These are phyloP conservation scores for Pammene fasciana DNA, from an alignment of 2,888 invertebrate species.

Conservation along the genomic window DNA sequence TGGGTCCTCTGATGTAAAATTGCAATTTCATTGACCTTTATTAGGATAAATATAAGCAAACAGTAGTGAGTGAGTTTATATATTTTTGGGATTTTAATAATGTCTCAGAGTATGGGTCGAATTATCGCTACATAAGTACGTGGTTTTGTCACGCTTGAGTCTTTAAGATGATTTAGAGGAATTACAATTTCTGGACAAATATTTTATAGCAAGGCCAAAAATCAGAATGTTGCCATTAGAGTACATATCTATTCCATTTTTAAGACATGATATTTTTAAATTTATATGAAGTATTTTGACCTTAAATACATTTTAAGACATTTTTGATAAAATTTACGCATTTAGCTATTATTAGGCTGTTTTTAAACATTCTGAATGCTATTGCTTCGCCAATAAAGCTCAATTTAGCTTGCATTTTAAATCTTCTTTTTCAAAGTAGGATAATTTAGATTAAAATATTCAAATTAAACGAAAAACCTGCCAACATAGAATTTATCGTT, in stretches of 20 bases:
- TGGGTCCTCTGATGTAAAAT: no score
- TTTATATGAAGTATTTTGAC: slow-evolving; percentile 3
- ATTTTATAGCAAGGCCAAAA: slow-evolving; percentile 24
- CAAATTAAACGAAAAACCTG: not conserved
- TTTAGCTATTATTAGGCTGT: slow-evolving; percentile 22
- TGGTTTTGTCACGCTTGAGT: no score
- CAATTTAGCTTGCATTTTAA: slow-evolving; percentile 27
- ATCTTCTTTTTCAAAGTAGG: slow-evolving; percentile 24
- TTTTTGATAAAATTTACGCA: slow-evolving; percentile 23
- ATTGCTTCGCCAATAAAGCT: slow-evolving; percentile 11
- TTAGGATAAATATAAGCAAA: no score
- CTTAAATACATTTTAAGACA: slow-evolving; percentile 20
- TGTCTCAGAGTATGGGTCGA: no score
- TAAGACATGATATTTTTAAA: slow-evolving; percentile 11
- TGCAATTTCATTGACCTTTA: no score
- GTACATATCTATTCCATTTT: slow-evolving; percentile 43
- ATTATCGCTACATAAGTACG: no score
- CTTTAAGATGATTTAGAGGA: not conserved
- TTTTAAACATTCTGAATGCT: slow-evolving; percentile 27
- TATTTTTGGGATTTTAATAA: no score
- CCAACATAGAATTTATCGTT: not conserved
- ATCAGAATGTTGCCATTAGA: slow-evolving; percentile 48
- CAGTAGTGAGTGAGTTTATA: no score
- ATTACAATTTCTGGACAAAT: not conserved
- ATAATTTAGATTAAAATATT: slow-evolving; percentile 11